phyloP scores from a whole-genome alignment of 2,113 vertebrate genomes.

The Montifringilla adamsi region DNA sequence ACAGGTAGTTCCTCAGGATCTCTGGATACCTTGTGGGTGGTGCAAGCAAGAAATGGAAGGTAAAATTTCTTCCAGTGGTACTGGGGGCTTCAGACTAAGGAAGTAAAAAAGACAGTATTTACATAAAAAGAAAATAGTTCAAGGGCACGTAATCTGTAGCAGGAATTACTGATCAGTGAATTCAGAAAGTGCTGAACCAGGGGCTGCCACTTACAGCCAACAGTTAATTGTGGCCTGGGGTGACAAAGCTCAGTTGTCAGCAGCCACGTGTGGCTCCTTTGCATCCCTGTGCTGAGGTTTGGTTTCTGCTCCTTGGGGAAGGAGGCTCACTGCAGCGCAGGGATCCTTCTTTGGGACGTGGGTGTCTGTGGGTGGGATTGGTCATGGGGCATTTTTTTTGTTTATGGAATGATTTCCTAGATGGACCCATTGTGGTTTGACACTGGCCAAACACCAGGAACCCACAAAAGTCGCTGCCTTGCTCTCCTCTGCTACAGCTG shows the following conservation, averaged over 20 bases:
- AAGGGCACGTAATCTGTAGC: background rate
- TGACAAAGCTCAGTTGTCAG: background rate
- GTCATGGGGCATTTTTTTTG: background rate
- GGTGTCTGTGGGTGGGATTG: background rate
- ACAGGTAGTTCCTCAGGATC: background rate
- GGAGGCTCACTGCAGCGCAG: background rate
- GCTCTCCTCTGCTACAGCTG: background rate
- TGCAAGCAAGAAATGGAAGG: background rate
- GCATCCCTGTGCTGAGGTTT: background rate
- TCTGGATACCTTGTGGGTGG: background rate
- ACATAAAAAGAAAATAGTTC: background rate
- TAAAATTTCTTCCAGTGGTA: background rate
- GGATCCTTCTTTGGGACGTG: background rate
- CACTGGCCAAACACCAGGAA: background rate
- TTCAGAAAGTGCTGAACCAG: background rate
- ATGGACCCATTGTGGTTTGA: background rate
- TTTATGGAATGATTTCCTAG: background rate
- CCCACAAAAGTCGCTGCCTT: fast-evolving
- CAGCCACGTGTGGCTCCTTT: background rate
- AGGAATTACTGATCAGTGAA: background rate
- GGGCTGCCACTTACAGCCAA: background rate
- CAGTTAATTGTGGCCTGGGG: background rate
- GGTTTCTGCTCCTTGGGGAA: background rate
- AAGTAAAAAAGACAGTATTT: background rate
- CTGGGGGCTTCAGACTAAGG: background rate